These are phyloP conservation scores for Platycercus adscitus DNA, from an alignment of 2,113 vertebrate genomes.

Conservation along the genomic window DNA sequence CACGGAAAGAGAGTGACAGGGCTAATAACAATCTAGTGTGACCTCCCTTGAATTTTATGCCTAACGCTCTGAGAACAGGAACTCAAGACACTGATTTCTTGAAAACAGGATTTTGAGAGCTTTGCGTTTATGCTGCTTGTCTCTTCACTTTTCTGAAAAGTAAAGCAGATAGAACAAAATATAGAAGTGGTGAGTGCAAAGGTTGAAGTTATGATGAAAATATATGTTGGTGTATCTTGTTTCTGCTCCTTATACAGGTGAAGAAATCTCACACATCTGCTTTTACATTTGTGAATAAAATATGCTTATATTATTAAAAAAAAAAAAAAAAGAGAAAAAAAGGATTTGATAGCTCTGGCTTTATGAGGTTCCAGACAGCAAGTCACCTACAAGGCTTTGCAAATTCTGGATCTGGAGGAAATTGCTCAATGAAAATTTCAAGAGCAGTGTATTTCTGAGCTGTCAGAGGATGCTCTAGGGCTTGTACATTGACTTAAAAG, in stretches of 20 bases:
- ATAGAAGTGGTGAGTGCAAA: not conserved
- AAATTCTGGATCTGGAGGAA: not conserved
- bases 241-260: not conserved
- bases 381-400: not conserved
- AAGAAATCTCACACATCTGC: not conserved
- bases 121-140: not conserved
- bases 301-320: not conserved
- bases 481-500: not conserved
- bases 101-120: not conserved
- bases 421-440: not conserved
- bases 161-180: not conserved
- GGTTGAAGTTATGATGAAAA: not conserved
- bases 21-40: not conserved
- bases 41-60: not conserved
- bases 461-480: not conserved
- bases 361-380: not conserved
- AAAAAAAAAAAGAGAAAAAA: fast-evolving
- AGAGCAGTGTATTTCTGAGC: not conserved
- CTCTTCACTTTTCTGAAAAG: not conserved
- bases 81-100: not conserved
- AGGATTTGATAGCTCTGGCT: not conserved
- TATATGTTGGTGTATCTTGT: not conserved
- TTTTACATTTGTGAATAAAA: not conserved
- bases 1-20: not conserved
- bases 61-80: not conserved